phyloP scores from a whole-genome alignment of 2,797 vertebrate species.

The Gallinago nigripennis region DNA sequence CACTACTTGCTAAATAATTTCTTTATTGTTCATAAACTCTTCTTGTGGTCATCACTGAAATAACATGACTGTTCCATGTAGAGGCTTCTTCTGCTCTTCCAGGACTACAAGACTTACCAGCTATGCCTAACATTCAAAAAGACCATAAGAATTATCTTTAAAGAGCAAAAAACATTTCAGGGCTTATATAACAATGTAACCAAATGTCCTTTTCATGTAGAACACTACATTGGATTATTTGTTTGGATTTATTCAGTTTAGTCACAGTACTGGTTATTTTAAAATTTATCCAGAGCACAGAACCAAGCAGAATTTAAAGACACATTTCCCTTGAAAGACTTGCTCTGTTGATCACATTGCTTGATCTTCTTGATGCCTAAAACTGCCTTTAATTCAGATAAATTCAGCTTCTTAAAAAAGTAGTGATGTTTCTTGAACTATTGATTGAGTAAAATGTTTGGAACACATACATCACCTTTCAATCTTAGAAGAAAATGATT shows the following conservation, averaged over 20 bases:
- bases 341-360: not conserved
- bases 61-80: not conserved
- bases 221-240: not conserved
- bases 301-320: not conserved
- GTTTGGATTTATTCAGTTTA: not conserved
- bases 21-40: not conserved
- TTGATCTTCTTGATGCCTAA: not conserved
- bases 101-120: not conserved
- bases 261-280: not conserved
- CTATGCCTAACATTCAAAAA: not conserved
- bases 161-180: not conserved
- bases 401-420: not conserved
- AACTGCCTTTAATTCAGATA: not conserved
- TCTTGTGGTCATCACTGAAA: not conserved
- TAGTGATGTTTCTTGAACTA: not conserved
- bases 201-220: not conserved
- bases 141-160: not conserved
- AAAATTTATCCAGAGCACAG: not conserved
- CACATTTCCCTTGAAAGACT: not conserved
- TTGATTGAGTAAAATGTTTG: not conserved
- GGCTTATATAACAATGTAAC: not conserved
- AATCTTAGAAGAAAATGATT: constrained; percentile 1
- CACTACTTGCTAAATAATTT: not conserved
- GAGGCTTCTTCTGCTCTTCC: not conserved
- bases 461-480: not conserved